These are phyloP conservation scores for Craterocephalus amniculus DNA, from an alignment of 2,797 vertebrate species.

Conservation along the genomic window DNA sequence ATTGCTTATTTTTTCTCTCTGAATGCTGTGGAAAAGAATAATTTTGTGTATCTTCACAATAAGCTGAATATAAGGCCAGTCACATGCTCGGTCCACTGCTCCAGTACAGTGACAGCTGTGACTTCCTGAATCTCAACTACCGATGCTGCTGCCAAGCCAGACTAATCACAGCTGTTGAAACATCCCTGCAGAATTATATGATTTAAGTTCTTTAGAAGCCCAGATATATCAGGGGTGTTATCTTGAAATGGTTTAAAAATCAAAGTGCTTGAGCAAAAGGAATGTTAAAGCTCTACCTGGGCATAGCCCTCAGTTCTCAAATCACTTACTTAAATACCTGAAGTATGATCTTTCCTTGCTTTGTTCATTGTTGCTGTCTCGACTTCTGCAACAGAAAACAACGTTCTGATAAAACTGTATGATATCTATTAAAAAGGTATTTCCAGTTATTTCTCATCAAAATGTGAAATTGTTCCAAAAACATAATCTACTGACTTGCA, in stretches of 20 bases:
- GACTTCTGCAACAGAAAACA: neutral
- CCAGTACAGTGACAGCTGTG: conserved; percentile 66
- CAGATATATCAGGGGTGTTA: conserved; percentile 18
- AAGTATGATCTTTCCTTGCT: neutral
- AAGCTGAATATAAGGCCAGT: conserved; percentile 40
- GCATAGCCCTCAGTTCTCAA: neutral
- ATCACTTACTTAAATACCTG: neutral
- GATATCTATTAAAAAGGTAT: neutral
- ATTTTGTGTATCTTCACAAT: conserved; percentile 32
- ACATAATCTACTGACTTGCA: neutral
- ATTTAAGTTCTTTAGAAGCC: conserved; percentile 28
- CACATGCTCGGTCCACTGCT: conserved; percentile 66
- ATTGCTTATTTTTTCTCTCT: conserved; percentile 18
- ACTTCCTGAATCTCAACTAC: conserved; percentile 68
- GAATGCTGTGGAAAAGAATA: conserved; percentile 40
- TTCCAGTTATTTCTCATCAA: neutral
- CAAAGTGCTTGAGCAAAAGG: conserved; percentile 21
- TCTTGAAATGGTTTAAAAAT: conserved; percentile 17
- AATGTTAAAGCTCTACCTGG: neutral
- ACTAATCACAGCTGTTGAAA: conserved; percentile 64
- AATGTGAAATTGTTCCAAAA: neutral
- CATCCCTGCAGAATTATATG: conserved; percentile 44
- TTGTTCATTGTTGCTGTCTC: neutral
- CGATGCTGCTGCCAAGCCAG: conserved; percentile 58
- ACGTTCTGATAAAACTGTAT: neutral